Evolutionary conservation across 37 sponge, comb jelly and placozoan genomes (phyloP).

Genomic region (Eunapius fragilis): DNA sequence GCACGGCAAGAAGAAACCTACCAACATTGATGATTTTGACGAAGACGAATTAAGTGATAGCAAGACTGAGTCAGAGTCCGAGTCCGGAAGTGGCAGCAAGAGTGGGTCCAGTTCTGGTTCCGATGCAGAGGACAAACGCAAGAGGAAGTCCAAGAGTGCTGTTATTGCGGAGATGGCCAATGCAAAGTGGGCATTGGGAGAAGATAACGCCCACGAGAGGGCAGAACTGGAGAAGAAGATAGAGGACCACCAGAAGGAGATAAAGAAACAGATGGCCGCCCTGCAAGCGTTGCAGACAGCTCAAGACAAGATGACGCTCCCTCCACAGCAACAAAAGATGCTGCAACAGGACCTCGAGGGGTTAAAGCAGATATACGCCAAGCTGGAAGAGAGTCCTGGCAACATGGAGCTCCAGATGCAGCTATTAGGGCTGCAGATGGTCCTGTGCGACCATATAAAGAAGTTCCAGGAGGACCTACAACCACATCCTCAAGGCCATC

Average conservation of each 20-base stretch:
- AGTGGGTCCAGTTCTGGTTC: constrained; percentile 18
- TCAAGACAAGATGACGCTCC: constrained; percentile 44
- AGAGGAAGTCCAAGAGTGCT: neutral
- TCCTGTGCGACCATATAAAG: constrained; percentile 62
- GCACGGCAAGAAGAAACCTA: constrained; percentile 12
- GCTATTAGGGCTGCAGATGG: constrained; percentile 69
- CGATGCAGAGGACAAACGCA: constrained; percentile 24
- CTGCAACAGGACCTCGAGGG: constrained; percentile 67
- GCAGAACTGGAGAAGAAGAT: constrained; percentile 41
- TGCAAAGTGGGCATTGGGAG: constrained; percentile 61
- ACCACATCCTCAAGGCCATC: neutral
- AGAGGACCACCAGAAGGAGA: constrained; percentile 59
- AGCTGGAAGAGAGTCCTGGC: constrained; percentile 33
- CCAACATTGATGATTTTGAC: constrained; percentile 69
- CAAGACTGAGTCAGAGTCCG: constrained; percentile 11
- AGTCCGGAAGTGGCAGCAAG: neutral
- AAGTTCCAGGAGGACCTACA: constrained; percentile 36
- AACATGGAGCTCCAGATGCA: constrained; percentile 43
- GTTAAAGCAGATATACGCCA: constrained; percentile 54
- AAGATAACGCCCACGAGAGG: constrained; percentile 19
- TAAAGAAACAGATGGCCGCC: constrained; percentile 53
- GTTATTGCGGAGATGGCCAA: constrained; percentile 41
- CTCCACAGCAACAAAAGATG: constrained; percentile 40
- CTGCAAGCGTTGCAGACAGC: constrained; percentile 57
- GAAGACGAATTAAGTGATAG: constrained; percentile 8